Conservation (phyloP, 1,140 invertebrate genomes). For the Asobara japonica region DNA sequence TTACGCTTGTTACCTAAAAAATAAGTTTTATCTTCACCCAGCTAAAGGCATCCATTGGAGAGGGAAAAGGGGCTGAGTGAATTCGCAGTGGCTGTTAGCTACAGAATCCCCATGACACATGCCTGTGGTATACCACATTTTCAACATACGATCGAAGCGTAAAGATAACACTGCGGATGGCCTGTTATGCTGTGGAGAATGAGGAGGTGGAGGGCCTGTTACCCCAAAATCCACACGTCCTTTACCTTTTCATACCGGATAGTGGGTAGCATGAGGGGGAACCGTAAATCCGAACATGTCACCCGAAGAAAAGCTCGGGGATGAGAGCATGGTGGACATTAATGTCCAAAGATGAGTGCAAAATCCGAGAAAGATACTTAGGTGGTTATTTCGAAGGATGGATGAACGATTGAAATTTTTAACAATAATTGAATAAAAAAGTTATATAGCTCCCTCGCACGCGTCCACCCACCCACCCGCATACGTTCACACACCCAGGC, state of each 20-base stretch:
- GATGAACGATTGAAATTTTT: too few species aligned
- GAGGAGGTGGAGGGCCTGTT: not conserved
- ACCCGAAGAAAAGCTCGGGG: not conserved
- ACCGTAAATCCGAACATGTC: not conserved
- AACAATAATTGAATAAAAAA: too few species aligned
- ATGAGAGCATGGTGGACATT: not conserved
- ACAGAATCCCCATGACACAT: constrained; percentile 37
- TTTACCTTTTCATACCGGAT: not conserved
- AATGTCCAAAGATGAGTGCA: not conserved
- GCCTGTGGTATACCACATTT: constrained; percentile 30
- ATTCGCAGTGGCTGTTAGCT: constrained; percentile 30
- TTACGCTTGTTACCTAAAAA: too few species aligned
- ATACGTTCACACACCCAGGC: too few species aligned
- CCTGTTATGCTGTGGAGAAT: not conserved
- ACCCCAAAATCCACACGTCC: constrained; percentile 7
- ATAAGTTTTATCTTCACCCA: too few species aligned
- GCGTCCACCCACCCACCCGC: too few species aligned
- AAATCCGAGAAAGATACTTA: not conserved
- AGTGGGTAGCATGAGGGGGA: not conserved
- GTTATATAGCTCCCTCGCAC: too few species aligned
- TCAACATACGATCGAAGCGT: constrained; percentile 29
- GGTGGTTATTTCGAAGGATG: not conserved
- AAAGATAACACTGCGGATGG: constrained; percentile 33
- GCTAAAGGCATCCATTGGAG: not conserved
- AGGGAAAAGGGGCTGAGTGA: constrained; percentile 19